Evolutionary conservation across 53 echinoderm and acorn worm species (phyloP), one percentile per base, ranked within the genome.

Genomic region (Actinopyga echinites): DNA sequence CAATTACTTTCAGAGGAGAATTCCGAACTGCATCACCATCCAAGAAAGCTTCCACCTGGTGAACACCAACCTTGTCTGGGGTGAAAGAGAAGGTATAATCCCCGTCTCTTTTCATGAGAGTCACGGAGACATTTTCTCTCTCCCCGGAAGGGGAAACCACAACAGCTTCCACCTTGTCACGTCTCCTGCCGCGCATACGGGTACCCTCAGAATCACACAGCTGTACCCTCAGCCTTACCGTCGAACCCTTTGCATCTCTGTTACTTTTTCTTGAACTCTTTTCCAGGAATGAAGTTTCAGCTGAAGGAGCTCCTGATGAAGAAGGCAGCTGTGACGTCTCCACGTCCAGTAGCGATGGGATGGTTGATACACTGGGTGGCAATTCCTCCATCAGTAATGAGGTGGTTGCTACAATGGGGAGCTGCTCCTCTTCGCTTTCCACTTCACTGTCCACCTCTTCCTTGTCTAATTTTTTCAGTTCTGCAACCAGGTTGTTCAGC

Each of bases 401-500:
- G 13, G 49, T 49, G 49, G 17, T 49, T 13, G 49, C 15, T 49
- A 1, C 40, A 43, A 21, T 40, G 0, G 40, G 8, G 30, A 13
- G 13, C 37, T 38, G 5, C 7, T 44, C 7, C 23, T 24, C 9
- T 42, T 69, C 69, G 36, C 12, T 38, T 5, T 20, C 71, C 13
- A 7, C 71, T 13, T 24, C 25, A 19, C 10, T 26, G n/a, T 69
- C 44, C 1, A 25, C 21, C 6, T 71, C 71, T 25, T 71, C 71
- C 71, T 40, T 49, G 52, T 75, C 45, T 1, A 77, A 31, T 56
- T 49, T 80, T 40, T 80, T 80, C 63, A 61, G 6, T 30, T 80
- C 42, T 62, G 60, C 34, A 12, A 38, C 60, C 2, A 80, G 81
- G 35, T 21, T 80, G 60, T 80, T 80, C 35, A 80, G 3, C 5